Conservation (phyloP, 2,797 vertebrate species). For the Apogon hyalosoma region DNA sequence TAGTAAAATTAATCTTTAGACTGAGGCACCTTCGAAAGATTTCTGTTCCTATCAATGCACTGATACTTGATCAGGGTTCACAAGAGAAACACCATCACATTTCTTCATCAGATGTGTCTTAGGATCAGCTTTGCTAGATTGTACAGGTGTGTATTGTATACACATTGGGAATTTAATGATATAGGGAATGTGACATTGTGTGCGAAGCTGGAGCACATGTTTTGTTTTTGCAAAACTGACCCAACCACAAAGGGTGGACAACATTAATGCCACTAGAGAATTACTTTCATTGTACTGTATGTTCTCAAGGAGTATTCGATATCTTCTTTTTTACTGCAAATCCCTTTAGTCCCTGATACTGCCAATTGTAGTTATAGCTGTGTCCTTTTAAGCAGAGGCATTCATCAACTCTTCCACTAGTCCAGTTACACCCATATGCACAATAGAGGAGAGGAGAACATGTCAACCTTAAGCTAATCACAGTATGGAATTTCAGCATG, state of each 20-base stretch:
- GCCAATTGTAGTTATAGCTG: background rate
- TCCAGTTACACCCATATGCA: background rate
- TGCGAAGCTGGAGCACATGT: too few relatives aligned
- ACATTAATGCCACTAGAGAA: constrained; percentile 13
- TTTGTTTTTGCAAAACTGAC: background rate
- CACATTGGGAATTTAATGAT: too few relatives aligned
- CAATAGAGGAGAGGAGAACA: background rate
- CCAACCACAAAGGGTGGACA: background rate
- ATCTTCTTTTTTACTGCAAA: constrained; percentile 14
- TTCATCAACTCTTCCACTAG: constrained; percentile 25
- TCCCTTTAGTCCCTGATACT: background rate
- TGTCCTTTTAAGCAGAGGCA: constrained; percentile 2
- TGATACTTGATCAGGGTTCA: too few relatives aligned
- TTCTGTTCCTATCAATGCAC: too few relatives aligned
- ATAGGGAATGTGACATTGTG: too few relatives aligned
- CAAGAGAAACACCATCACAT: too few relatives aligned
- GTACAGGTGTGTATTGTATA: too few relatives aligned
- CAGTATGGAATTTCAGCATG: too few relatives aligned
- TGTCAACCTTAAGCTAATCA: too few relatives aligned
- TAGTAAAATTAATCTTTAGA: background rate
- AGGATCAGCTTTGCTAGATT: too few relatives aligned
- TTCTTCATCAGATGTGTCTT: too few relatives aligned
- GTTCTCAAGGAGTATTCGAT: constrained; percentile 17
- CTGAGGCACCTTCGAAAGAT: background rate
- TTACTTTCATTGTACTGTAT: constrained; percentile 28